Evolutionary conservation across 2,797 vertebrate genomes (phyloP).

Genomic region (Megaceryle alcyon): DNA sequence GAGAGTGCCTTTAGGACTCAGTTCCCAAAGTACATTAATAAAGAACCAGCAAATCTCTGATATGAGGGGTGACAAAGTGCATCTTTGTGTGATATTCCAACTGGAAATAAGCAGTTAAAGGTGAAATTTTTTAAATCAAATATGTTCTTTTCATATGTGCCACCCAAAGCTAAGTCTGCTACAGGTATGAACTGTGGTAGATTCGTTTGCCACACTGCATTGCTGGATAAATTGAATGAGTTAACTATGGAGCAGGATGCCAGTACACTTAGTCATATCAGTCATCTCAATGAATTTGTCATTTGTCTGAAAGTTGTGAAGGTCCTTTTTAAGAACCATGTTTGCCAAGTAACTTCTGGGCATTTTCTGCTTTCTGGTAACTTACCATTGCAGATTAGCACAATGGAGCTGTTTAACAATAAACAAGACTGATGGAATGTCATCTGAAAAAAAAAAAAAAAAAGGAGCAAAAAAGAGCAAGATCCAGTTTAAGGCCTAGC

Average conservation of each 20-base stretch:
- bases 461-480: not conserved
- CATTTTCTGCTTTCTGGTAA: conserved; percentile 1
- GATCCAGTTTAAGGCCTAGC: not conserved
- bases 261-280: not conserved
- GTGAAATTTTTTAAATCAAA: not conserved
- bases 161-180: not conserved
- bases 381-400: not conserved
- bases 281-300: not conserved
- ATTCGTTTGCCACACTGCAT: not conserved
- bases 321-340: not conserved
- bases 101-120: not conserved
- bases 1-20: not conserved
- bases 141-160: not conserved
- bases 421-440: not conserved
- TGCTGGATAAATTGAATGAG: not conserved
- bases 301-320: not conserved
- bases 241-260: not conserved
- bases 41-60: not conserved
- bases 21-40: not conserved
- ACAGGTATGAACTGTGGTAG: not conserved
- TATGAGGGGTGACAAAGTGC: not conserved
- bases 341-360: not conserved
- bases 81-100: not conserved
- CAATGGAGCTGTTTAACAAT: not conserved
- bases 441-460: not conserved